Conservation (phyloP, 2,113 vertebrate genomes). For the Donacobius atricapilla region DNA sequence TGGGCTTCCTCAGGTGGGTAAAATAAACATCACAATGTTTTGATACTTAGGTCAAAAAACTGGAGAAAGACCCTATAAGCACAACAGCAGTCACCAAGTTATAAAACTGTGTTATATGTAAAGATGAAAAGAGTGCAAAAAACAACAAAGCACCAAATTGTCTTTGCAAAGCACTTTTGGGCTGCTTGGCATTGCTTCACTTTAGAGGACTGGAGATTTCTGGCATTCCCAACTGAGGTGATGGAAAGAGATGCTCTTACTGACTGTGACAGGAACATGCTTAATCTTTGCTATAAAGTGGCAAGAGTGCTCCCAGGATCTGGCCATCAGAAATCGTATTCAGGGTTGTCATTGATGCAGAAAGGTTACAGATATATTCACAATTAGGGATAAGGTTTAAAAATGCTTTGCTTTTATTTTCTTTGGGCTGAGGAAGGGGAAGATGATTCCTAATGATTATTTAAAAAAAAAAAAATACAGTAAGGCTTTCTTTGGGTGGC, state of each 20-base stretch:
- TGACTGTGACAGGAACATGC: not conserved
- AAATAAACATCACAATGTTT: not conserved
- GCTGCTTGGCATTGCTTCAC: not conserved
- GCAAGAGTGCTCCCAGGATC: not conserved
- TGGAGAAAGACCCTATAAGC: not conserved
- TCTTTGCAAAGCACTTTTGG: not conserved
- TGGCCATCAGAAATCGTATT: not conserved
- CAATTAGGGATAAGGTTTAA: not conserved
- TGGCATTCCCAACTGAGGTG: fast-evolving
- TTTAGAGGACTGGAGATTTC: not conserved
- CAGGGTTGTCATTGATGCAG: not conserved
- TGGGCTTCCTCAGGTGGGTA: not conserved
- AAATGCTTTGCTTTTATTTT: not conserved
- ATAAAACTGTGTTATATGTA: not conserved
- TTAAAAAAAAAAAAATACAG: not conserved
- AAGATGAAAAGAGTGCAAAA: not conserved
- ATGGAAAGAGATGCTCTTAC: not conserved
- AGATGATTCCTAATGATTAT: not conserved
- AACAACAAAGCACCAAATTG: fast-evolving
- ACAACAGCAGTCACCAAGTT: not conserved
- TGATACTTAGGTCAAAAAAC: not conserved
- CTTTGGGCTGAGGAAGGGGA: not conserved
- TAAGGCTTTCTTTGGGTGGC: not conserved
- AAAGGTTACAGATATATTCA: not conserved
- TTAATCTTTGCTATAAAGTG: not conserved